Percentiles rank a stretch among this genome's conserved stretches.
These are phyloP conservation scores for Bubo scandiacus DNA, from an alignment of 2,113 vertebrate species.

Conservation along the genomic window DNA sequence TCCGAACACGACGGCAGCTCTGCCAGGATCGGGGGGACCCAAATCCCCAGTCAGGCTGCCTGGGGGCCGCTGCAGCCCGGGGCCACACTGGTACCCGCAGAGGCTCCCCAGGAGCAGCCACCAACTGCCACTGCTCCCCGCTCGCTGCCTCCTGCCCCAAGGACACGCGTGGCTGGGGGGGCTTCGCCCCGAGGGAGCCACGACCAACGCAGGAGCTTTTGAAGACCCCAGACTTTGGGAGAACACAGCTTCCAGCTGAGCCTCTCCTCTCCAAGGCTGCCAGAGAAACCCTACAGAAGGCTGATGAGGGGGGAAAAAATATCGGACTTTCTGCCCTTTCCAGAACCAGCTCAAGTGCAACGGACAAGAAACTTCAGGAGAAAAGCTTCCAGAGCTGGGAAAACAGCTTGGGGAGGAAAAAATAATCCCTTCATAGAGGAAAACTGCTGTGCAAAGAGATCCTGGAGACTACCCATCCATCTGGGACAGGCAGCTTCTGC, in stretches of 20 bases:
- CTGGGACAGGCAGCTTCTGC: rapidly evolving
- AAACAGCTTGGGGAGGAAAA: not conserved
- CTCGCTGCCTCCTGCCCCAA: not conserved
- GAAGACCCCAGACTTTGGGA: not conserved
- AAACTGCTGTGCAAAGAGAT: not conserved
- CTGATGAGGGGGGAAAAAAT: too few relatives aligned
- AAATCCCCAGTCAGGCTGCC: rapidly evolving
- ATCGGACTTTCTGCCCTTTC: too few relatives aligned
- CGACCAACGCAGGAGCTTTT: not conserved
- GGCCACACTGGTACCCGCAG: not conserved
- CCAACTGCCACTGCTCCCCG: rapidly evolving
- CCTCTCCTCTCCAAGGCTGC: not conserved
- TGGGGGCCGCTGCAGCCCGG: not conserved
- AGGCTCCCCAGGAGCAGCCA: not conserved
- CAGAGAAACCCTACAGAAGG: not conserved
- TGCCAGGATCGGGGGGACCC: rapidly evolving
- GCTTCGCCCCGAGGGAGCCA: not conserved
- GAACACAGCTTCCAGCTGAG: not conserved
- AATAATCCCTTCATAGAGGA: rapidly evolving
- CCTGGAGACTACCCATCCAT: not conserved
- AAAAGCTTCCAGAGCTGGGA: not conserved
- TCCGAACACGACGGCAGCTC: rapidly evolving
- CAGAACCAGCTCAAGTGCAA: not conserved
- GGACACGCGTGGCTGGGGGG: rapidly evolving
- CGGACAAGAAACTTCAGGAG: not conserved